Evolutionary conservation across 2,113 vertebrate genomes (phyloP).

Genomic region (Aegithalos caudatus): DNA sequence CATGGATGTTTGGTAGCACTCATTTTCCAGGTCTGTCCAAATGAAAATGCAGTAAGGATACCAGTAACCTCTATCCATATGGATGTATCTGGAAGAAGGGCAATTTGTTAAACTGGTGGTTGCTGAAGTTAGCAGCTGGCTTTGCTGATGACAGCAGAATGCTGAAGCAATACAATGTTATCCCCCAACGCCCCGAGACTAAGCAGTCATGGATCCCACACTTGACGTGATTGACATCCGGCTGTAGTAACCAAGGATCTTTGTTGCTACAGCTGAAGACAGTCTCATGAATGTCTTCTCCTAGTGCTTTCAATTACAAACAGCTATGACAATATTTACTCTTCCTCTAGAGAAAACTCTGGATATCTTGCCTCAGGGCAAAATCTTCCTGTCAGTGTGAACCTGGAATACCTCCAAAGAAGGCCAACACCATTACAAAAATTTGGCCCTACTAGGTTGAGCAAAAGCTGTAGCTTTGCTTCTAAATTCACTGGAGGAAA

Average conservation of each 20-base stretch:
- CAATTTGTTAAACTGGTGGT: background rate
- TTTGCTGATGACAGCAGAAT: background rate
- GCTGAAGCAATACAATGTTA: background rate
- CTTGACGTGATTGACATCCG: background rate
- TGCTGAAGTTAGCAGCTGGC: background rate
- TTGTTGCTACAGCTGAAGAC: conserved; percentile 67
- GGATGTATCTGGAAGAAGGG: background rate
- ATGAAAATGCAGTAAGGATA: background rate
- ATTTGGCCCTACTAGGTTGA: background rate
- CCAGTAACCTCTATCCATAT: background rate
- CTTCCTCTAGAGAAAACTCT: conserved; percentile 16
- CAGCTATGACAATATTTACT: conserved; percentile 60
- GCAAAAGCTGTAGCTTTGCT: background rate
- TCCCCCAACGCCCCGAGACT: background rate
- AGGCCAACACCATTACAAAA: background rate
- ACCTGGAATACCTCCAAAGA: conserved; percentile 17
- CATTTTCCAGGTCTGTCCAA: background rate
- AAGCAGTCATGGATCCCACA: background rate
- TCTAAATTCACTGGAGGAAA: background rate
- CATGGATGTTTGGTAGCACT: background rate
- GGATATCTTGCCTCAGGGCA: background rate
- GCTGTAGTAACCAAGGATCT: background rate
- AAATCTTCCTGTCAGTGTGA: conserved; percentile 10
- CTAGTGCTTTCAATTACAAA: conserved; percentile 37
- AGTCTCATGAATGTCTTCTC: conserved; percentile 1